Conservation (phyloP, 2,888 invertebrate species). For the Eilema depressum region DNA sequence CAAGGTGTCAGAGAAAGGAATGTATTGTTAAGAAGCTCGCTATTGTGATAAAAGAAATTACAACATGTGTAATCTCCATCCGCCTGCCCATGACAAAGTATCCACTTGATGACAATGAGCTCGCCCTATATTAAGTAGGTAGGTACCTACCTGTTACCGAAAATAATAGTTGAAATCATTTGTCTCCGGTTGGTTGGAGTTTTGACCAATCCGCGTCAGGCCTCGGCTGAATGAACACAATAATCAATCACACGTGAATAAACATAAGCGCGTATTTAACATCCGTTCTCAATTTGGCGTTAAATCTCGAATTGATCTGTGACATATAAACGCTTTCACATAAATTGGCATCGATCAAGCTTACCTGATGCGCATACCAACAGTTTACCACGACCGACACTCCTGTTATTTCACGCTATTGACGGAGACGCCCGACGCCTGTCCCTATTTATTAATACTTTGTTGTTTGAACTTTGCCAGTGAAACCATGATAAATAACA, state of each 20-base stretch:
- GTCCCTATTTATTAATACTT: conserved; percentile 68
- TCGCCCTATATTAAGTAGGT: no score
- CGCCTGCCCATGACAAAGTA: no score
- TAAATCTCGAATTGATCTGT: conserved; percentile 28
- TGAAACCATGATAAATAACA: conserved; percentile 69
- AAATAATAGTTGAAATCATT: no score
- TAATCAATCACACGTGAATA: background rate
- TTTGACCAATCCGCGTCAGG: background rate
- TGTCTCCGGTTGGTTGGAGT: background rate
- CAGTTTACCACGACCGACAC: conserved; percentile 55
- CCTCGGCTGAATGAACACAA: background rate
- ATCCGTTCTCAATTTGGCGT: conserved; percentile 2
- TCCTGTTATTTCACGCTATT: conserved; percentile 73
- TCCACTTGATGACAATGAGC: no score
- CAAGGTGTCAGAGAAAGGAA: background rate
- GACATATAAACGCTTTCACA: conserved; percentile 38
- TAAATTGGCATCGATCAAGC: conserved; percentile 46
- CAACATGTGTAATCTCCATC: background rate
- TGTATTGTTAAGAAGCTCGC: background rate
- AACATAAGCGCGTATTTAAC: background rate
- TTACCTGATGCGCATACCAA: conserved; percentile 49
- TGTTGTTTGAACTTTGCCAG: conserved; percentile 68
- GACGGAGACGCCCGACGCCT: conserved; percentile 62
- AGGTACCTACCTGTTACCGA: no score
- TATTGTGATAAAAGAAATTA: background rate